phyloP scores from a whole-genome alignment of 2,113 vertebrate genomes.

The Dendropsophus ebraccatus region DNA sequence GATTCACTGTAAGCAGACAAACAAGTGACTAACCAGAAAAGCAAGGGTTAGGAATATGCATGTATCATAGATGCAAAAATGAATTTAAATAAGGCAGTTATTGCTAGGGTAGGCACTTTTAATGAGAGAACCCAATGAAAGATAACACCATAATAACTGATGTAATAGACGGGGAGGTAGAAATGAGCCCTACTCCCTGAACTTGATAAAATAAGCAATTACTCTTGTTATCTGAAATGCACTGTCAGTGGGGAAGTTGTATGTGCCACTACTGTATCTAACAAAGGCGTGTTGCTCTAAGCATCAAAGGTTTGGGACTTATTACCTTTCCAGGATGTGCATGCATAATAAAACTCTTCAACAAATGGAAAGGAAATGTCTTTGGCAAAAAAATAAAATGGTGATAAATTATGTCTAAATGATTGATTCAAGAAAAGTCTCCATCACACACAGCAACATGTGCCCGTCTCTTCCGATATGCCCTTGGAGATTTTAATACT shows the following conservation, averaged over 20 bases:
- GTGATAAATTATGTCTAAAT: slow-evolving; percentile 86
- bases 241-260: slow-evolving; percentile 66
- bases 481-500: slow-evolving; percentile 93
- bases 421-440: slow-evolving; percentile 84
- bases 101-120: slow-evolving; percentile 35
- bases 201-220: slow-evolving; percentile 78
- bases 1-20: neutral
- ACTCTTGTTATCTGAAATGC: slow-evolving; percentile 70
- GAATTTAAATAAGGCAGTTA: slow-evolving; percentile 44
- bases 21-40: neutral
- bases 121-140: slow-evolving; percentile 46
- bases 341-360: slow-evolving; percentile 73
- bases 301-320: slow-evolving; percentile 69
- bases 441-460: slow-evolving; percentile 82
- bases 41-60: slow-evolving; percentile 5
- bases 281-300: slow-evolving; percentile 72
- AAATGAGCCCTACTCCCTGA: slow-evolving; percentile 70
- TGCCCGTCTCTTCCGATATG: slow-evolving; percentile 88
- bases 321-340: slow-evolving; percentile 71
- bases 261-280: slow-evolving; percentile 69
- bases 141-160: slow-evolving; percentile 70
- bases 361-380: slow-evolving; percentile 73
- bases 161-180: slow-evolving; percentile 72
- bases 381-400: slow-evolving; percentile 82
- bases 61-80: slow-evolving; percentile 22